Conservation (phyloP, 1,140 invertebrate genomes). For the Diachasma alloeum region DNA sequence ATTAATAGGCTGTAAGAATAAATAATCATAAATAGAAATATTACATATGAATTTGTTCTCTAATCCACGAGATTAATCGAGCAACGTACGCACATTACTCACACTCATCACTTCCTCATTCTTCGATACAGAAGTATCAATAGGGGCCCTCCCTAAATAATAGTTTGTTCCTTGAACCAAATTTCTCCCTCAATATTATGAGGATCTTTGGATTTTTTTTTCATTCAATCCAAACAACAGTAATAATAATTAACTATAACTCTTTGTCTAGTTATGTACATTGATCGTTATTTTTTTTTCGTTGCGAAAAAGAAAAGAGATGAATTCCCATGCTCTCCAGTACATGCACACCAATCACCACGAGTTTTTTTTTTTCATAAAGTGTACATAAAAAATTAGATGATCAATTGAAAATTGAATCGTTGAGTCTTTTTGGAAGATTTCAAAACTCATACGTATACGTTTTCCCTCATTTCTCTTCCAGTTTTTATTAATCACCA, state of each 20-base stretch:
- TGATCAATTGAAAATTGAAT: not conserved
- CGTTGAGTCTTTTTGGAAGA: not conserved
- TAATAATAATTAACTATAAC: slow-evolving; percentile 21
- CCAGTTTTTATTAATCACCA: not conserved
- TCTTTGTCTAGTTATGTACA: slow-evolving; percentile 21
- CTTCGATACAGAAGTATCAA: not conserved
- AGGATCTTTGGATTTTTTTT: slow-evolving; percentile 23
- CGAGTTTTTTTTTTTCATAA: not conserved
- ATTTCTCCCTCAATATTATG: not conserved
- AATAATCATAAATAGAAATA: slow-evolving; percentile 10
- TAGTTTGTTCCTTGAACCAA: not conserved
- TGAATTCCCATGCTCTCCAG: not conserved
- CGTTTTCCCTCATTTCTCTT: not conserved
- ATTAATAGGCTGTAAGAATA: not conserved
- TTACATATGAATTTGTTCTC: not conserved
- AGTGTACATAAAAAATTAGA: not conserved
- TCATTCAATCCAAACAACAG: slow-evolving; percentile 22
- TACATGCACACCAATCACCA: slow-evolving; percentile 5
- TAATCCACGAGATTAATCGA: not conserved
- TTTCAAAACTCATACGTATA: not conserved
- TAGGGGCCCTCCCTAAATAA: not conserved
- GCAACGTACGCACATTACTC: not conserved
- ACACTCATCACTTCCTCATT: not conserved
- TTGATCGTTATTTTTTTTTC: slow-evolving; percentile 1
- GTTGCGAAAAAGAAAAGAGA: slow-evolving; percentile 1